Conservation (phyloP, 2,888 invertebrate genomes). For the Autographa pulchrina region DNA sequence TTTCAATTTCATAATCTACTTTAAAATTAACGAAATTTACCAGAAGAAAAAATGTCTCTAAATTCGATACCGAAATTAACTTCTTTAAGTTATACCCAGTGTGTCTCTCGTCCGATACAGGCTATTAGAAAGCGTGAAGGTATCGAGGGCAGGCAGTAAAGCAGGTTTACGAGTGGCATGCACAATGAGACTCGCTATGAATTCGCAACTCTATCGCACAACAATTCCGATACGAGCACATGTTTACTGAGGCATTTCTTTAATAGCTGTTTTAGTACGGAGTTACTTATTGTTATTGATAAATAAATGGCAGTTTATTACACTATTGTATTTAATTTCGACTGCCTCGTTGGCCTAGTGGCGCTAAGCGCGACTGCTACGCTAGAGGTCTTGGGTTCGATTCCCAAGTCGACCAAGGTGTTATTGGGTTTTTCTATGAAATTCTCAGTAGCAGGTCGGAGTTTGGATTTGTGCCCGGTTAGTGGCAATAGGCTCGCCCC, state of each 20-base stretch:
- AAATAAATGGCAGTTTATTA: neutral
- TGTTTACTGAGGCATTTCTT: constrained; percentile 38
- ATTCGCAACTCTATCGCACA: constrained; percentile 49
- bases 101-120: constrained; percentile 26
- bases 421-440: too few relatives aligned
- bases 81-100: constrained; percentile 14
- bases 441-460: too few relatives aligned
- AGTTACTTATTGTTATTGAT: constrained; percentile 7
- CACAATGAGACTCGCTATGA: constrained; percentile 51
- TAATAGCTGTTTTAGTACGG: constrained; percentile 12
- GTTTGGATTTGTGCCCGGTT: too few relatives aligned
- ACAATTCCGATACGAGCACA: constrained; percentile 46
- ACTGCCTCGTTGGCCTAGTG: too few relatives aligned
- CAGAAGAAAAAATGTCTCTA: too few relatives aligned
- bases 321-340: too few relatives aligned
- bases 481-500: too few relatives aligned
- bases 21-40: too few relatives aligned
- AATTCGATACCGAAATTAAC: neutral
- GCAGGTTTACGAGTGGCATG: constrained; percentile 59
- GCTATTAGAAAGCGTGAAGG: constrained; percentile 56
- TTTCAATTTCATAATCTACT: too few relatives aligned
- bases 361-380: too few relatives aligned
- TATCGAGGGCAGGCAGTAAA: constrained; percentile 55
- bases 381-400: too few relatives aligned
- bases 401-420: too few relatives aligned